Percentiles rank a stretch among this genome's conserved stretches.
phyloP scores from a whole-genome alignment of 1,140 invertebrate species.

The Limonius californicus region DNA sequence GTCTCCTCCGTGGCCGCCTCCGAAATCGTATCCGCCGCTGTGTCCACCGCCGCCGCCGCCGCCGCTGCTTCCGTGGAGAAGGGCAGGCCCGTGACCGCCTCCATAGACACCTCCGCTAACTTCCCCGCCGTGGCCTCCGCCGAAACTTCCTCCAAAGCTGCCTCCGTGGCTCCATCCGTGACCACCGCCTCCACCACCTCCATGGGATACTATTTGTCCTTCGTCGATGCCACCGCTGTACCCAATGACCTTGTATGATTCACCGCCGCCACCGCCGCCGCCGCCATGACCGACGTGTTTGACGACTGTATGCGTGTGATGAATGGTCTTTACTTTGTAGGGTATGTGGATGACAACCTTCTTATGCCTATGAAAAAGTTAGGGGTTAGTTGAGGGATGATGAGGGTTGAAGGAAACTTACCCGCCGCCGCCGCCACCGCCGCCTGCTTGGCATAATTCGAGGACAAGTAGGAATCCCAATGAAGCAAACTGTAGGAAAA shows the following conservation, averaged over 20 bases:
- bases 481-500: constrained; percentile 34
- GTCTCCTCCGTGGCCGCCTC: constrained; percentile 44
- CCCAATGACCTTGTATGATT: constrained; percentile 45
- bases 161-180: constrained; percentile 16
- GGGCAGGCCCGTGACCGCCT: constrained; percentile 43
- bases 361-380: constrained; percentile 52
- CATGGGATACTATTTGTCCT: constrained; percentile 31
- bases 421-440: constrained; percentile 25
- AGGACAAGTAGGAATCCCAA: constrained; percentile 35
- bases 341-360: constrained; percentile 60
- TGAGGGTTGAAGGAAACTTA: constrained; percentile 14
- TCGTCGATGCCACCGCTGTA: constrained; percentile 44
- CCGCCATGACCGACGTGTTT: constrained; percentile 49
- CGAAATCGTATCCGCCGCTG: constrained; percentile 42
- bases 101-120: constrained; percentile 21
- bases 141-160: constrained; percentile 25
- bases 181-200: constrained; percentile 32
- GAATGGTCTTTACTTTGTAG: constrained; percentile 56
- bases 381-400: too few relatives aligned
- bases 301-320: constrained; percentile 58
- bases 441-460: constrained; percentile 29
- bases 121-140: constrained; percentile 34
- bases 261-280: constrained; percentile 47
- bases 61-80: constrained; percentile 50
- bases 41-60: constrained; percentile 23